Conservation (phyloP, 23 tunicate species). For the Botrylloides violaceus region DNA sequence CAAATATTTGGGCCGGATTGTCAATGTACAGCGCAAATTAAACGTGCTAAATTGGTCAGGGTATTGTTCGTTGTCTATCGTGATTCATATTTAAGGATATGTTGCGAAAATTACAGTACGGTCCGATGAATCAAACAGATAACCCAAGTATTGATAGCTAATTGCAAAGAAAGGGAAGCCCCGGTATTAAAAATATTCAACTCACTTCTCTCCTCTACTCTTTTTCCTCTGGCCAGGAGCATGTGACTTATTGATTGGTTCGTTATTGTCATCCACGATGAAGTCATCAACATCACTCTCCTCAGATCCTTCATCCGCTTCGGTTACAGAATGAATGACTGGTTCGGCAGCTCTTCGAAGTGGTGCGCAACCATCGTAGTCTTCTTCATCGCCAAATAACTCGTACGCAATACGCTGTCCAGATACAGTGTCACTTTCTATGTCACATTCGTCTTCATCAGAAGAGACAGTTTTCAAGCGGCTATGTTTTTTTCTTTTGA, state of each 20-base stretch:
- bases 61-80: too few species aligned
- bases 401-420: slow-evolving; percentile 44
- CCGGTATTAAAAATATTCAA: slow-evolving; percentile 1
- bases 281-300: slow-evolving; percentile 93
- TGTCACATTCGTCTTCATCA: slow-evolving; percentile 61
- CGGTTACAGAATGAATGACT: slow-evolving; percentile 20
- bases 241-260: slow-evolving; percentile 76
- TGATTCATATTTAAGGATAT: too few species aligned
- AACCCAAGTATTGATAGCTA: too few species aligned
- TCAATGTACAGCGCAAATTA: too few species aligned
- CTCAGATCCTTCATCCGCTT: slow-evolving; percentile 67
- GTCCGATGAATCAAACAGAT: too few species aligned
- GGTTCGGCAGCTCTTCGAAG: slow-evolving; percentile 25
- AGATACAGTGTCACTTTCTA: slow-evolving; percentile 35
- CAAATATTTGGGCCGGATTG: too few species aligned
- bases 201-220: slow-evolving; percentile 85
- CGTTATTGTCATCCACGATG: slow-evolving; percentile 93
- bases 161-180: too few species aligned
- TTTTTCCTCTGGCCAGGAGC: slow-evolving; percentile 47
- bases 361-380: slow-evolving; percentile 32
- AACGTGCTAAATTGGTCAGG: too few species aligned
- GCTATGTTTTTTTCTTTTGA: slow-evolving; percentile 80
- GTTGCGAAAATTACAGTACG: too few species aligned
- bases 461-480: slow-evolving; percentile 68
- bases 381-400: slow-evolving; percentile 52